Conservation (phyloP, 1,140 invertebrate species). For the Vanessa atalanta region DNA sequence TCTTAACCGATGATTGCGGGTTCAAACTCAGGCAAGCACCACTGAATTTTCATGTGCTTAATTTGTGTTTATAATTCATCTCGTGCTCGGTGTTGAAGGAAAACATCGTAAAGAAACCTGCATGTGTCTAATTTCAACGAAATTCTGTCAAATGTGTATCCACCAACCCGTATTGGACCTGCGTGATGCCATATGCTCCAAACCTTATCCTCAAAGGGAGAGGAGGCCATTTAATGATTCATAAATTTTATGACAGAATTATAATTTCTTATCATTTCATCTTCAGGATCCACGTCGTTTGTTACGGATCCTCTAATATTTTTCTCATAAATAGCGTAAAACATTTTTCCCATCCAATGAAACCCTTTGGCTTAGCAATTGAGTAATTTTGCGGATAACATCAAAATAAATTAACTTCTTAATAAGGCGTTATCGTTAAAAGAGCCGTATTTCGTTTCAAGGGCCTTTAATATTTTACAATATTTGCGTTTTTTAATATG, state of each 20-base stretch:
- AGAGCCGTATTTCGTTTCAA: neutral
- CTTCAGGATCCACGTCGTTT: neutral
- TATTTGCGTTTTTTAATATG: neutral
- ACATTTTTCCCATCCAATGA: slow-evolving; percentile 15
- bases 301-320: slow-evolving; percentile 3
- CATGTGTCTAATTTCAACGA: too few relatives aligned
- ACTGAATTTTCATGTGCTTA: too few relatives aligned
- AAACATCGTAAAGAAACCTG: too few relatives aligned
- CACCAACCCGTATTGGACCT: too few relatives aligned
- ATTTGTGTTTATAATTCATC: too few relatives aligned
- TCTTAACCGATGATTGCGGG: too few relatives aligned
- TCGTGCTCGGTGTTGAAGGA: too few relatives aligned
- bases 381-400: slow-evolving; percentile 21
- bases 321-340: neutral
- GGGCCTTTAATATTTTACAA: neutral
- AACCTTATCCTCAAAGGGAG: too few relatives aligned
- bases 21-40: too few relatives aligned
- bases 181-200: too few relatives aligned
- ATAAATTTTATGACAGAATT: neutral
- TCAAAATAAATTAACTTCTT: slow-evolving; percentile 27
- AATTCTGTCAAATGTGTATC: too few relatives aligned
- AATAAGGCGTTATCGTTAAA: slow-evolving; percentile 4
- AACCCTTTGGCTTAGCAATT: slow-evolving; percentile 4
- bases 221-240: neutral
- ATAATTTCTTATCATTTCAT: slow-evolving; percentile 6